A percentile compares a stretch with the other conserved stretches of the same genome.
Evolutionary conservation across 2,113 vertebrate species (phyloP).

Genomic region (Theristicus caerulescens): DNA sequence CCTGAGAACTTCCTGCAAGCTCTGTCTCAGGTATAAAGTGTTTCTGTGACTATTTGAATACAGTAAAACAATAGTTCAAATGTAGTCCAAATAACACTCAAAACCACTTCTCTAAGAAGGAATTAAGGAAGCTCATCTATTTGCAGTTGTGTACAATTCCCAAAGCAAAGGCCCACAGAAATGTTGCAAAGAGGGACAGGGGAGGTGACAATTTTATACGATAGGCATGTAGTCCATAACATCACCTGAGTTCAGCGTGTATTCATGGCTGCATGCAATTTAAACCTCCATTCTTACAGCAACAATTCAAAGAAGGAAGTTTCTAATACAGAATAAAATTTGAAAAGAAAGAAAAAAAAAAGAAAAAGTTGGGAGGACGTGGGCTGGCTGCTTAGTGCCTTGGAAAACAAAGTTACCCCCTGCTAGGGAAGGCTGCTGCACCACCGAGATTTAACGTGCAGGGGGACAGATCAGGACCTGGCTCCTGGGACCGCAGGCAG

Average conservation of each 20-base stretch:
- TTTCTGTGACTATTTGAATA: not conserved
- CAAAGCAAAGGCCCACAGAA: not conserved
- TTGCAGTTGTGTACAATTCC: not conserved
- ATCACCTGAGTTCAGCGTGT: accelerated
- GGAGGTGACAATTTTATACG: not conserved
- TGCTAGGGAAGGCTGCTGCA: not conserved
- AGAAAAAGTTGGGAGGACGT: not conserved
- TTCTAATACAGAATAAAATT: not conserved
- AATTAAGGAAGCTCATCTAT: not conserved
- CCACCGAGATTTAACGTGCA: not conserved
- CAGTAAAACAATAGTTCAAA: not conserved
- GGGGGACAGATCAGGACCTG: not conserved
- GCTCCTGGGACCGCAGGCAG: not conserved
- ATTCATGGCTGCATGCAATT: not conserved
- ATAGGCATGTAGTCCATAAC: not conserved
- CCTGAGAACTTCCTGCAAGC: not conserved
- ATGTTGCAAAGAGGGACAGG: not conserved
- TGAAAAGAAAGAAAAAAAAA: not conserved
- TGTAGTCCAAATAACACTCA: not conserved
- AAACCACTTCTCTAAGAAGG: not conserved
- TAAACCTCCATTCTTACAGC: not conserved
- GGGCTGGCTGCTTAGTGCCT: not conserved
- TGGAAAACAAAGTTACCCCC: not conserved
- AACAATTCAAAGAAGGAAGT: not conserved
- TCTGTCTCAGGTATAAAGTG: not conserved